Evolutionary conservation across 2,797 vertebrate species (phyloP), one percentile per base, ranked within the genome.

Genomic region (Lutjanus argentimaculatus): DNA sequence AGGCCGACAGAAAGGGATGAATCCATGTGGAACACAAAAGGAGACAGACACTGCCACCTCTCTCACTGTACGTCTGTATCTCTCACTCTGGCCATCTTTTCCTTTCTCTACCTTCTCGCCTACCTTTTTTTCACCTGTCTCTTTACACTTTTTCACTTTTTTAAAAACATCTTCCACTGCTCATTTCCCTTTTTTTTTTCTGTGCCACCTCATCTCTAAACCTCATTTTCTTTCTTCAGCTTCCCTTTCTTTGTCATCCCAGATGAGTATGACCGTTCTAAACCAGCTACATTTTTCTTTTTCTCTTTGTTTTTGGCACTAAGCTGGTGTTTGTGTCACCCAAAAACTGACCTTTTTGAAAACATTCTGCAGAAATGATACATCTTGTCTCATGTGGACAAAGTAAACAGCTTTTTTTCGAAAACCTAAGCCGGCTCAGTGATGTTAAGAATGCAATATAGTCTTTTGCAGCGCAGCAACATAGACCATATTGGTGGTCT

Each of bases 11-110:
- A 87, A 73, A 81, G 78, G 64, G 85, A 90, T 67, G 84, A 86
- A 92, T 90, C 83, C 85, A 88, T 22, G 86, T 79, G 87, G 82
- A 93, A 90, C 90, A 90, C 86, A 89, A 91, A 91, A 62, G 77
- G 75, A 88, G 89, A 83, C 78, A 69, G 85, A 77, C 79, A 16
- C 72, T 22, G 65, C 79, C 80, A 49, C 77, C 88, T 82, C 84
- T 84, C 80, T 63, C 79, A 14, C 82, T 69, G 49, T n/a, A 56
- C 11, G 70, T 61, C 81, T 64, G 53, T 15, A 30, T 83, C 78
- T 42, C 65, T 57, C 79, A 0, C 71, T 25, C 22, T 52, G 42
- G 36, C 65, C 53, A 14, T 52, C 22, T 25, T 49, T 43, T 21
- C 36, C 48, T 52, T 11, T 19, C 77, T 57, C 67, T 1, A 7